Conservation (phyloP, 2,797 vertebrate species). For the Phrynocephalus vlangalii region DNA sequence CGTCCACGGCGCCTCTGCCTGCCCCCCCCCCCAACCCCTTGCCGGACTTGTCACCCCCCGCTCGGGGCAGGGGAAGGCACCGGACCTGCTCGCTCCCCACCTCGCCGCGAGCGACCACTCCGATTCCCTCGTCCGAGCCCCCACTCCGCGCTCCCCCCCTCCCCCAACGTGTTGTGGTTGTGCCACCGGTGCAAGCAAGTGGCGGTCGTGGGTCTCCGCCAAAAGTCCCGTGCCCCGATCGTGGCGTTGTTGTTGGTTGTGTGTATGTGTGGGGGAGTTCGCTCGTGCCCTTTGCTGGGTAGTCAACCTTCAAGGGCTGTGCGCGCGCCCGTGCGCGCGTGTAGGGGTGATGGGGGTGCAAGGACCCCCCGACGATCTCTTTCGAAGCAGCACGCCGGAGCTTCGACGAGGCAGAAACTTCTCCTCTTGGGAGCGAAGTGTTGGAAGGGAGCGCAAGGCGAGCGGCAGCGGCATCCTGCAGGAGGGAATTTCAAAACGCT, state of each 20-base stretch:
- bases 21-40: too few relatives aligned
- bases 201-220: not conserved
- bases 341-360: too few relatives aligned
- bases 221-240: not conserved
- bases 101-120: too few relatives aligned
- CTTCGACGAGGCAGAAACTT: not conserved
- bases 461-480: constrained; percentile 8
- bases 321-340: too few relatives aligned
- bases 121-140: not conserved
- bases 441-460: constrained; percentile 23
- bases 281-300: too few relatives aligned
- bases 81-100: not conserved
- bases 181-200: not conserved
- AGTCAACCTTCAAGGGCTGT: too few relatives aligned
- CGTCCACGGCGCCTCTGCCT: too few relatives aligned
- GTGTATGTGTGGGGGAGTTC: not conserved
- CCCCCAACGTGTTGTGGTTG: not conserved
- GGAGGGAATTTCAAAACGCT: constrained; percentile 76
- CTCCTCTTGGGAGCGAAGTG: constrained; percentile 43
- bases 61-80: not conserved
- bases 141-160: too few relatives aligned
- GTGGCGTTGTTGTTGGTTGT: not conserved
- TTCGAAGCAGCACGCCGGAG: not conserved
- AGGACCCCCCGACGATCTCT: too few relatives aligned
- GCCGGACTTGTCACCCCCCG: constrained; percentile 6